Evolutionary conservation across 2,888 invertebrate species (phyloP), one percentile per base, ranked within the genome.

Genomic region (Drosophila subsilvestris): DNA sequence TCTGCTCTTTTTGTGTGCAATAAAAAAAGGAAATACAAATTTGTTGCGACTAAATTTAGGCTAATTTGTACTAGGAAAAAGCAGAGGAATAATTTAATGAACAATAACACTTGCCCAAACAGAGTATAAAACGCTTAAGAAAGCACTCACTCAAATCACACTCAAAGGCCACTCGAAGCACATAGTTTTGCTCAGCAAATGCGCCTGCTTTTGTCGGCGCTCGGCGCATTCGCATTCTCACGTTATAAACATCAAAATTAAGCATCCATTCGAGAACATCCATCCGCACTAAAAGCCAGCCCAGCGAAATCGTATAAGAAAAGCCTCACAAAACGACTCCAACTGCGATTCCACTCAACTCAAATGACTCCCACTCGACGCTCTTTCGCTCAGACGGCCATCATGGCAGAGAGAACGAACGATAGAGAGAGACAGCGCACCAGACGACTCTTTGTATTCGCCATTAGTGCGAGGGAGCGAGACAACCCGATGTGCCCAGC

Each of bases 41-140:
- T 76, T 79, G 69, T 67, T 69, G 74, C 70, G 69, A 61, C 63
- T 78, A 75, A 75, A 80, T 78, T 83, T 80, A 45, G 62, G 71
- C 85, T 80, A 84, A 86, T 84, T 80, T 74, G 59, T 74, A 74
- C 68, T 57, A 70, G 57, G 60, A 69, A 69, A 45, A 17, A 18
- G 18, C 56, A 65, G 88, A 86, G 74, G 82, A 82, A 79, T 82
- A 89, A 85, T 85, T 88, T 88, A 86, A 85, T 78, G 74, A 79
- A 85, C 81, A 88, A 86, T 88, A 84, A 87, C 84, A 88, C 85
- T 85, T 85, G 79, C 83, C 88, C 85, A 89, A 89, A 88, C 88
- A 89, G 83, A 88, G 80, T 89, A 88, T 89, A 86, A 86, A 85
- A 88, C 89, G 85, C 89, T 89, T 85, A 88, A 78, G 75, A 86